Conservation (phyloP, 2,888 invertebrate species). For the Plagodis pulveraria region DNA sequence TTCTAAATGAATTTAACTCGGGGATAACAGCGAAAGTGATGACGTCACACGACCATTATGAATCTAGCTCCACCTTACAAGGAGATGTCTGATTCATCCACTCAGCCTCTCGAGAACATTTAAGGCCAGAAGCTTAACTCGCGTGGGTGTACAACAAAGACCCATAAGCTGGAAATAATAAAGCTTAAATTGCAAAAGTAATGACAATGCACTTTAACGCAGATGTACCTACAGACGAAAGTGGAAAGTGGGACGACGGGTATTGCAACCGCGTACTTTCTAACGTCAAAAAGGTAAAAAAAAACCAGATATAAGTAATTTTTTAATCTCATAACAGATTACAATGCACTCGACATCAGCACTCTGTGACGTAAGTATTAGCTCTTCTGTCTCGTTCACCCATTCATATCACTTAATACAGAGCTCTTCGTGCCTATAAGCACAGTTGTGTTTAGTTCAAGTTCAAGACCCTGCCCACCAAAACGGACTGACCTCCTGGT, state of each 20-base stretch:
- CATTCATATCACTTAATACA: too few species aligned
- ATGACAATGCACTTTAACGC: constrained; percentile 37
- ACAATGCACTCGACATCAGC: not conserved
- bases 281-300: constrained; percentile 16
- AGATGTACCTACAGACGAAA: constrained; percentile 38
- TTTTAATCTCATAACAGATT: too few species aligned
- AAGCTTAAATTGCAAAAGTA: constrained; percentile 26
- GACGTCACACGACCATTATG: constrained; percentile 36
- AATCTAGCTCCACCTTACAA: constrained; percentile 41
- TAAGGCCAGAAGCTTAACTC: constrained; percentile 40
- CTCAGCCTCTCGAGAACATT: constrained; percentile 34
- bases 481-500: too few species aligned
- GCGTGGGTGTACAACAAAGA: constrained; percentile 42
- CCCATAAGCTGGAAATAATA: constrained; percentile 36
- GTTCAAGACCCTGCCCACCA: too few species aligned
- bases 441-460: too few species aligned
- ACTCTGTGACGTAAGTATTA: too few species aligned
- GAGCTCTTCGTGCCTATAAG: too few species aligned
- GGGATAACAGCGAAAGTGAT: constrained; percentile 51
- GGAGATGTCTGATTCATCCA: constrained; percentile 49
- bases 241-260: constrained; percentile 44
- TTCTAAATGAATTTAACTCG: constrained; percentile 1
- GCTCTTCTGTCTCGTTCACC: too few species aligned
- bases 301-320: too few species aligned
- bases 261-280: constrained; percentile 25